Percentiles rank a stretch among this genome's conserved stretches.
These are phyloP conservation scores for Leptinotarsa juncta DNA, from an alignment of 2,888 invertebrate genomes.

Conservation along the genomic window DNA sequence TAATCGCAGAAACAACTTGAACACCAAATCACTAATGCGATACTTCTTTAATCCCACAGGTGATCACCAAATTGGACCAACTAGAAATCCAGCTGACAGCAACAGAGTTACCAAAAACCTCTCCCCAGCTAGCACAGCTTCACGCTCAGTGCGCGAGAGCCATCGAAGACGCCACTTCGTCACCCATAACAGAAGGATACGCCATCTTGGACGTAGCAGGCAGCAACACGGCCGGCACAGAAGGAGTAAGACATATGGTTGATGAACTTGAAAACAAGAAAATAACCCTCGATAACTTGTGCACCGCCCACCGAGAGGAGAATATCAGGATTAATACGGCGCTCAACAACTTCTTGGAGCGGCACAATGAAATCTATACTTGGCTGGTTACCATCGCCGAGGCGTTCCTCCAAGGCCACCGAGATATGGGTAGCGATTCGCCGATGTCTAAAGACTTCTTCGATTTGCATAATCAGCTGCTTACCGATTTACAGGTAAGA, in stretches of 20 bases:
- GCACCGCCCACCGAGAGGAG: slow-evolving; percentile 76
- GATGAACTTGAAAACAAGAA: slow-evolving; percentile 82
- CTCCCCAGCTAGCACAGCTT: slow-evolving; percentile 75
- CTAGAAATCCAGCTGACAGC: slow-evolving; percentile 79
- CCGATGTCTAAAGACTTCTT: slow-evolving; percentile 78
- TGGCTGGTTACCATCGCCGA: slow-evolving; percentile 82
- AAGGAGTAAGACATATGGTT: slow-evolving; percentile 75
- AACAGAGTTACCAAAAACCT: slow-evolving; percentile 73
- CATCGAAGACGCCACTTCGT: slow-evolving; percentile 75
- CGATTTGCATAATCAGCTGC: slow-evolving; percentile 77
- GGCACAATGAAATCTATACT: slow-evolving; percentile 76
- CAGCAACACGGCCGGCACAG: slow-evolving; percentile 66
- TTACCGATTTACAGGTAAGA: slow-evolving; percentile 78
- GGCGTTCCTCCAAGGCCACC: slow-evolving; percentile 77
- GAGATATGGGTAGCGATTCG: slow-evolving; percentile 79
- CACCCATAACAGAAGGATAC: slow-evolving; percentile 79
- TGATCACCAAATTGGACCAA: slow-evolving; percentile 78
- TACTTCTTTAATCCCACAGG: slow-evolving; percentile 66
- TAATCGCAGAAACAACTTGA: too few relatives aligned
- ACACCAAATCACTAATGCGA: background rate
- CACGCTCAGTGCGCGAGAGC: slow-evolving; percentile 75
- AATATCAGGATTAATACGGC: slow-evolving; percentile 77
- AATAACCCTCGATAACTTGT: slow-evolving; percentile 73
- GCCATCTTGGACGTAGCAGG: slow-evolving; percentile 77
- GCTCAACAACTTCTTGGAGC: slow-evolving; percentile 76